Percentiles rank a stretch among this genome's conserved stretches.
phyloP scores from a whole-genome alignment of 92 coral and sea anemone genomes.

The Paragorgia papillata region DNA sequence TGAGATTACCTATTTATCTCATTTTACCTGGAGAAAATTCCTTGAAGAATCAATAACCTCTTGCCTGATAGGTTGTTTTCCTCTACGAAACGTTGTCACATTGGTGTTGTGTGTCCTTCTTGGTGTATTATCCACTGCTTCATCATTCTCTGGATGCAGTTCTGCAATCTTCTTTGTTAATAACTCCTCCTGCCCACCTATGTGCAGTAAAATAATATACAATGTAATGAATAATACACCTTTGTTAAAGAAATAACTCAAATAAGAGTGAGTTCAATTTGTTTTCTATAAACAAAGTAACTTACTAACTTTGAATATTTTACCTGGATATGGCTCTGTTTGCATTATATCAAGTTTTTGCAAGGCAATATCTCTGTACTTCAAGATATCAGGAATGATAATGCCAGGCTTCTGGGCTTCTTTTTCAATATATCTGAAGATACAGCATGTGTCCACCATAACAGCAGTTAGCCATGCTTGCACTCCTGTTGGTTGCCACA shows the following conservation, averaged over 20 bases:
- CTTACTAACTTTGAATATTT: neutral
- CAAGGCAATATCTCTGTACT: slow-evolving; percentile 16
- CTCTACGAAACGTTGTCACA: too few relatives aligned
- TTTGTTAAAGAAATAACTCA: neutral
- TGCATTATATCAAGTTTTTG: slow-evolving; percentile 10
- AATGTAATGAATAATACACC: neutral
- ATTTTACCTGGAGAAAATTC: too few relatives aligned
- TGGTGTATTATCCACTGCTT: too few relatives aligned
- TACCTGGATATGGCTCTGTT: slow-evolving; percentile 26
- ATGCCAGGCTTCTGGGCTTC: neutral
- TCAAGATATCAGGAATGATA: slow-evolving; percentile 29
- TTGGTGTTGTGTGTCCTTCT: too few relatives aligned
- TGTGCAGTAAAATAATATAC: neutral
- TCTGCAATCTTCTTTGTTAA: too few relatives aligned
- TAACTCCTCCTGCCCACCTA: too few relatives aligned
- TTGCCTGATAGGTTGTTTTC: too few relatives aligned
- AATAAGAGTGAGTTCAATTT: neutral
- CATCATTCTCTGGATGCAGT: too few relatives aligned
- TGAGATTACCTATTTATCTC: too few relatives aligned
- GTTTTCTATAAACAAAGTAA: neutral
- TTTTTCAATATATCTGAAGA: slow-evolving; percentile 4
- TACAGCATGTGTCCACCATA: neutral
- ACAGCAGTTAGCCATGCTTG: slow-evolving; percentile 1
- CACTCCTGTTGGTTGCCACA: neutral
- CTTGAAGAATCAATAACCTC: too few relatives aligned